Percentiles rank a stretch among this genome's conserved stretches.
Evolutionary conservation across 2,113 vertebrate species (phyloP).

Genomic region (Trematocara variabile): DNA sequence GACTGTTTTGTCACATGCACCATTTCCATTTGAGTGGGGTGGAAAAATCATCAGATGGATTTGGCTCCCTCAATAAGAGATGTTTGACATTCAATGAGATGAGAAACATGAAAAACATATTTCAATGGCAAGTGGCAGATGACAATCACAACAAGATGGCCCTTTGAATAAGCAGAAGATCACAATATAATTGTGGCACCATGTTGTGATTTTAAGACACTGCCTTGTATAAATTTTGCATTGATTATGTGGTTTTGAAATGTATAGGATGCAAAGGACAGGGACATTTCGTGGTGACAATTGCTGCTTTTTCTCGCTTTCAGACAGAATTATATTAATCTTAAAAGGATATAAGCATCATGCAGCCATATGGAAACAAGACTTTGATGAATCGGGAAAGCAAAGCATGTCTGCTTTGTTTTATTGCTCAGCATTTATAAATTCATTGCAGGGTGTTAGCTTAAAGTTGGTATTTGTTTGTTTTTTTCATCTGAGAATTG

Average conservation of each 20-base stretch:
- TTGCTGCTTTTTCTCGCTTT: neutral
- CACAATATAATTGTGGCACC: constrained; percentile 53
- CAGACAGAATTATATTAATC: neutral
- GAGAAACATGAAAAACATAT: constrained; percentile 61
- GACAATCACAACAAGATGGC: constrained; percentile 67
- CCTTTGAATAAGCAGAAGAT: constrained; percentile 55
- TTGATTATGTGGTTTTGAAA: constrained; percentile 55
- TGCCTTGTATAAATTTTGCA: constrained; percentile 47
- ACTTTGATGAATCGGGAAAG: constrained; percentile 9
- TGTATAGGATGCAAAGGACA: constrained; percentile 11
- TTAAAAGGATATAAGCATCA: constrained; percentile 21
- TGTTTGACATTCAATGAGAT: constrained; percentile 74
- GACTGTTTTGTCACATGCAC: constrained; percentile 67
- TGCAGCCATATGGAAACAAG: neutral
- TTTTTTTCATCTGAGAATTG: neutral
- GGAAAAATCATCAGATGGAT: constrained; percentile 72
- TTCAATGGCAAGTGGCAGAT: constrained; percentile 69
- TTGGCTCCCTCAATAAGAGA: constrained; percentile 64
- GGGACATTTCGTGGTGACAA: neutral
- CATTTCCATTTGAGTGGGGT: constrained; percentile 72
- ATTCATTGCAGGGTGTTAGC: neutral
- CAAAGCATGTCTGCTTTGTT: neutral
- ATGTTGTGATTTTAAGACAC: constrained; percentile 51
- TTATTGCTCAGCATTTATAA: neutral
- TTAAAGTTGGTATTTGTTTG: neutral